Evolutionary conservation across 2,888 invertebrate species (phyloP), one percentile per base, ranked within the genome.

Genomic region (Tetragonisca angustula): DNA sequence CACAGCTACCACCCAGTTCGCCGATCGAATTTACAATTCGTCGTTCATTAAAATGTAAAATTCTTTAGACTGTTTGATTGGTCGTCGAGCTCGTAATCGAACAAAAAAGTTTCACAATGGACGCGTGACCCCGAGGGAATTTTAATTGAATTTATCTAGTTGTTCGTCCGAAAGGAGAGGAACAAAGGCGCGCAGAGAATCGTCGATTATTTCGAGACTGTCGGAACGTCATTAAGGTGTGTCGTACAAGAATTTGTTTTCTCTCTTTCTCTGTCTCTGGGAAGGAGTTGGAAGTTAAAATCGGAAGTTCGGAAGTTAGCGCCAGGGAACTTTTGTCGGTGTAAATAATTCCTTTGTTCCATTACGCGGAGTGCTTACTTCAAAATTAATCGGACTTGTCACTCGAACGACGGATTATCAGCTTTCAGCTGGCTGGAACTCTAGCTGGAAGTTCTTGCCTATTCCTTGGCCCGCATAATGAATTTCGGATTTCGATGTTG

Each of bases 291-390:
- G 17, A 61, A 61, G 61, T 61, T 52, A 50, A 43, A 76, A 67
- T 67, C 76, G 71, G 15, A 52, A 27, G 52, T 49, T 21, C 24
- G 54, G 21, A 56, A 52, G 49, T 52, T 64, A 67, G 32, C n/a
- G 59, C 50, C 50, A 9, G 4, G 15, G 17, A 64, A 54, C 15
- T 32, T 70, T 70, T 56, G 24, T 27, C n/a, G 2, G 19, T 19
- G 52, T 76, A 76, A 62, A 79, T 79, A 75, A 75, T 75, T 75
- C 21, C 54, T 75, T 24, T 49, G 76, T 54, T 79, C 68, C 68
- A 75, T 79, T 68, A 75, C 62, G 68, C 62, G 54, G 61, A 62
- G 68, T 54, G 68, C 21, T 69, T 69, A 43, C 69, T 79, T 79
- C 36, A 69, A 69, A 75, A 79, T 79, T 75, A 62, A 79, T 32